These are phyloP conservation scores for Drosophila pseudotalamancana DNA, from an alignment of 2,888 invertebrate genomes.

Conservation along the genomic window DNA sequence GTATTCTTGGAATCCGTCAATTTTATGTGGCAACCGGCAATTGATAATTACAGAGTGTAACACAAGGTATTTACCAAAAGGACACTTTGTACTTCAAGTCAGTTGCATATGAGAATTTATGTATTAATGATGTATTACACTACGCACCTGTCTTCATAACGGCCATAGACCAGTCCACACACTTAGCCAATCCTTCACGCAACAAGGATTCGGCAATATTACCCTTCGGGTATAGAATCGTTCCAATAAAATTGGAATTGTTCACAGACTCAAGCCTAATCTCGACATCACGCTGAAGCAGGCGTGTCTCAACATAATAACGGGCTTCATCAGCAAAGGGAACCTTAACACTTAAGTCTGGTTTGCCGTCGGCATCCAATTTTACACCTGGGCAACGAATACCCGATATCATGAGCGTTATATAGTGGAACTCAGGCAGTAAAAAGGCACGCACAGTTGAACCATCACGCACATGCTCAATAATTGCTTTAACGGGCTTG, in stretches of 20 bases:
- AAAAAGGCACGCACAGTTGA: constrained; percentile 97
- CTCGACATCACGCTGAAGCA: constrained; percentile 96
- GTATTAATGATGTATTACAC: neutral
- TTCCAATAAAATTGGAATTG: constrained; percentile 97
- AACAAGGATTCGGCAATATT: constrained; percentile 97
- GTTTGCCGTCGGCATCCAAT: constrained; percentile 89
- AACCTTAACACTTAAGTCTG: constrained; percentile 88
- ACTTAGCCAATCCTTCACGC: constrained; percentile 95
- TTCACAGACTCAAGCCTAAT: constrained; percentile 96
- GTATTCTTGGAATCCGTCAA: constrained; percentile 83
- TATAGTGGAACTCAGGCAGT: constrained; percentile 94
- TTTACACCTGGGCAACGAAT: constrained; percentile 94
- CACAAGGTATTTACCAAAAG: constrained; percentile 52
- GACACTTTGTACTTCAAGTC: constrained; percentile 46
- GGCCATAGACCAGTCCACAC: constrained; percentile 96
- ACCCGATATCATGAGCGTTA: constrained; percentile 98
- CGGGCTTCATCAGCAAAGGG: constrained; percentile 95
- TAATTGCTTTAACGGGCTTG: constrained; percentile 95
- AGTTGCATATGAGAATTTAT: constrained; percentile 32
- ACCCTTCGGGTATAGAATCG: constrained; percentile 94
- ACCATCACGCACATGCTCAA: constrained; percentile 99
- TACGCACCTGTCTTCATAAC: constrained; percentile 88
- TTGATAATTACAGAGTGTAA: constrained; percentile 46
- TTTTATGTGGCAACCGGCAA: constrained; percentile 74
- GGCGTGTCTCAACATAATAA: constrained; percentile 95